Base-by-base conservation (phyloP, 2,797 vertebrate species). In the Schizothorax lantsangensis region DNA sequence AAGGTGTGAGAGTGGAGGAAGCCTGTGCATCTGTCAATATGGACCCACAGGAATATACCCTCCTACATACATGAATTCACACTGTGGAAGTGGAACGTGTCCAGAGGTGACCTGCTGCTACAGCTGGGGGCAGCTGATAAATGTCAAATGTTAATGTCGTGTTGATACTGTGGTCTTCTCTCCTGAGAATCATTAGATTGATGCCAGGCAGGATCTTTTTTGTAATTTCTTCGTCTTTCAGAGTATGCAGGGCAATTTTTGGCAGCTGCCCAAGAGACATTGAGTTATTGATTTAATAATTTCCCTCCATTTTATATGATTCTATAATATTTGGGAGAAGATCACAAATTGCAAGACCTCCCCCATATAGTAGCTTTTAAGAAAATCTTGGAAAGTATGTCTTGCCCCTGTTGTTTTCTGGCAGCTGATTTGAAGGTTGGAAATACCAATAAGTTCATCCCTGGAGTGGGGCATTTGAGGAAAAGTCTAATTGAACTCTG, bases 111-210 rank as follows among this genome's bases (percentile, higher is more conserved):
- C 83, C 68, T 84, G 77, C 71, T 81, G 81, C 14, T 49, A 77
- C 47, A 59, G 82, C 52, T 84, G 81, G 71, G 68, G 69, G 64
- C 33, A 81, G 52, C 78, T 84, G 72, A 87, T 81, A 87, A 84
- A 89, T 86, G 83, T 78, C 82, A 84, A 47, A 78, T 88, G 87
- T 82, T 73, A 78, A 71, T 86, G 74, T 47, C 57, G 66, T 75
- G 68, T 82, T 74, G 49, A 84, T 84, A 23, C 68, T n/a, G 19
- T 84, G 72, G 40, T 4, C 45, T 66, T 75, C 12, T 84, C 57
- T 74, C 12, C 3, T 33, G 72, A 21, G 30, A 64, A 75, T 64
- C 45, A 40, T 49, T 30, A 73, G 69, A 86, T 54, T 84, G 26
- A 68, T 68, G 74, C 66, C 17, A 68, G 62, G 6, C 5, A 11